Evolutionary conservation across 92 coral and sea anemone species (phyloP).

Genomic region (Umimayanthus kanabou): DNA sequence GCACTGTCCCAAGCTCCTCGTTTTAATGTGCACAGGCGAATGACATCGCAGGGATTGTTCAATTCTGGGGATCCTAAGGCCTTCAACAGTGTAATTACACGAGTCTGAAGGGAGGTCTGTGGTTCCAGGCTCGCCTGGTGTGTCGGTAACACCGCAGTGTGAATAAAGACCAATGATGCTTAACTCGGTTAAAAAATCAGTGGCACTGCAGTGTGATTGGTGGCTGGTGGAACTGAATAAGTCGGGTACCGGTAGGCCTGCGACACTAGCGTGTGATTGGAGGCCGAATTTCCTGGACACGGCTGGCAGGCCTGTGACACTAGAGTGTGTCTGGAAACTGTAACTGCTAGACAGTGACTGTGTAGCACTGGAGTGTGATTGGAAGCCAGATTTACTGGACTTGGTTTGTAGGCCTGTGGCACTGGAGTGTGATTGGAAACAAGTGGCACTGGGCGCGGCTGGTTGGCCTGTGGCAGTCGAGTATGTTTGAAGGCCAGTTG

Average conservation of each 20-base stretch:
- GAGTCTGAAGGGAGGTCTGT: not conserved
- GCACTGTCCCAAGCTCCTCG: not conserved
- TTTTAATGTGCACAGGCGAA: not conserved
- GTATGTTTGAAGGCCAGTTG: not conserved
- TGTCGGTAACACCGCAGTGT: too few relatives aligned
- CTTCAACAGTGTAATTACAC: conserved; percentile 14
- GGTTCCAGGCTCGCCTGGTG: not conserved
- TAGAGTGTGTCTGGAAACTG: too few relatives aligned
- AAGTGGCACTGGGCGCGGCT: not conserved
- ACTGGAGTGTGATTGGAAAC: not conserved
- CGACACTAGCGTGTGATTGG: not conserved
- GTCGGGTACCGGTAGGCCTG: not conserved
- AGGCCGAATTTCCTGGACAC: not conserved
- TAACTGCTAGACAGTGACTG: too few relatives aligned
- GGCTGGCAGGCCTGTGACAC: not conserved
- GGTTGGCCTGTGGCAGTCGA: not conserved
- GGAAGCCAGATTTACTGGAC: not conserved
- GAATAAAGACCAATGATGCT: too few relatives aligned
- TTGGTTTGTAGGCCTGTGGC: not conserved
- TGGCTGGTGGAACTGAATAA: too few relatives aligned
- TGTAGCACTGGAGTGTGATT: not conserved
- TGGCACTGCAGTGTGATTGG: too few relatives aligned
- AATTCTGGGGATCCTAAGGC: conserved; percentile 26
- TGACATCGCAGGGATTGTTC: not conserved
- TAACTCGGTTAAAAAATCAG: not conserved